phyloP scores from a whole-genome alignment of 2,888 invertebrate species.

The Polydrusus cervinus region DNA sequence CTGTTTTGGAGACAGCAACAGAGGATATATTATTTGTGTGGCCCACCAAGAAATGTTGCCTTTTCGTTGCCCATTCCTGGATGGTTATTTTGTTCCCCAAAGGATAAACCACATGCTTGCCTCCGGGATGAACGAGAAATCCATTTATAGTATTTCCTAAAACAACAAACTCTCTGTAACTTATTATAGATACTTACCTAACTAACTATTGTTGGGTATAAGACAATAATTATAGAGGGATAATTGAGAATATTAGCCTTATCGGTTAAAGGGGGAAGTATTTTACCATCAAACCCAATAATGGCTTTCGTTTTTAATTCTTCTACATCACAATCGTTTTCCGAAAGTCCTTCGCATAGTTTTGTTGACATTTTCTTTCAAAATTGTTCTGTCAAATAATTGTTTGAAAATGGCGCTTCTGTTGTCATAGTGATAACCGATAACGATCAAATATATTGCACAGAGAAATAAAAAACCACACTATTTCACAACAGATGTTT shows the following conservation, averaged over 20 bases:
- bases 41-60: slow-evolving; percentile 84
- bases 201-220: no score
- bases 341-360: slow-evolving; percentile 34
- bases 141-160: slow-evolving; percentile 73
- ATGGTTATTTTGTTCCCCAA: slow-evolving; percentile 87
- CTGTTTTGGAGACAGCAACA: slow-evolving; percentile 82
- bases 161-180: not conserved
- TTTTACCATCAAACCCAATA: slow-evolving; percentile 86
- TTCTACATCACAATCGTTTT: slow-evolving; percentile 72
- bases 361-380: slow-evolving; percentile 38
- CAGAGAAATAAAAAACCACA: no score
- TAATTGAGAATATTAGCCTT: no score
- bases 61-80: slow-evolving; percentile 79
- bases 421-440: slow-evolving; percentile 1
- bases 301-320: slow-evolving; percentile 81
- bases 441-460: no score
- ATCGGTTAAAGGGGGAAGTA: not conserved
- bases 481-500: no score
- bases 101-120: slow-evolving; percentile 82
- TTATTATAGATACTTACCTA: no score
- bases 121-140: slow-evolving; percentile 82
- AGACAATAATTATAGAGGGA: no score
- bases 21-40: slow-evolving; percentile 87
- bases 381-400: slow-evolving; percentile 11
- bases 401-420: slow-evolving; percentile 25